Evolutionary conservation across 2,113 vertebrate species (phyloP).

Genomic region (Felis catus): DNA sequence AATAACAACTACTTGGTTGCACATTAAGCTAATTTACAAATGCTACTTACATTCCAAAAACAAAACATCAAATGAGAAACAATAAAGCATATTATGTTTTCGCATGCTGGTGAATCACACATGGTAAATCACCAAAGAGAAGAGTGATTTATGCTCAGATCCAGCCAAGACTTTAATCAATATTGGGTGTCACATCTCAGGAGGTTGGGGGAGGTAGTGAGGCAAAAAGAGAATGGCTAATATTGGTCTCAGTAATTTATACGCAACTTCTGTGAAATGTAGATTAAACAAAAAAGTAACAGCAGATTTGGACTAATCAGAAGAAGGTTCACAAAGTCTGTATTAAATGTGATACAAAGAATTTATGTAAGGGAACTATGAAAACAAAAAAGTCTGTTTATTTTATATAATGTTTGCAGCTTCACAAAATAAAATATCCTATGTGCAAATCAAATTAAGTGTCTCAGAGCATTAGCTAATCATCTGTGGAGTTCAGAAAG

Average conservation of each 20-base stretch:
- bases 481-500: constrained; percentile 14
- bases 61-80: constrained; percentile 60
- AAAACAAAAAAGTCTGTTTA: not conserved
- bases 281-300: constrained; percentile 5
- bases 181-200: constrained; percentile 70
- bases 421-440: constrained; percentile 54
- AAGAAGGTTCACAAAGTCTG: constrained; percentile 25
- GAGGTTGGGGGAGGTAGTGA: constrained; percentile 15
- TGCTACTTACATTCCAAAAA: constrained; percentile 32
- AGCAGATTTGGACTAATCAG: not conserved
- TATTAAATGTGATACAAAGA: not conserved
- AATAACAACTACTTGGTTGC: constrained; percentile 44
- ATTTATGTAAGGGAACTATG: not conserved
- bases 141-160: constrained; percentile 66
- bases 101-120: constrained; percentile 54
- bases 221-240: constrained; percentile 56
- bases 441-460: constrained; percentile 59
- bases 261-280: constrained; percentile 37
- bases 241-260: constrained; percentile 55
- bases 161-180: constrained; percentile 73
- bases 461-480: constrained; percentile 57
- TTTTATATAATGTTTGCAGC: constrained; percentile 3
- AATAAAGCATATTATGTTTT: constrained; percentile 61
- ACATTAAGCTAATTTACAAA: constrained; percentile 66
- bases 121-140: constrained; percentile 61